Conservation (phyloP, 1,140 invertebrate genomes). For the Pachypsylla venusta region DNA sequence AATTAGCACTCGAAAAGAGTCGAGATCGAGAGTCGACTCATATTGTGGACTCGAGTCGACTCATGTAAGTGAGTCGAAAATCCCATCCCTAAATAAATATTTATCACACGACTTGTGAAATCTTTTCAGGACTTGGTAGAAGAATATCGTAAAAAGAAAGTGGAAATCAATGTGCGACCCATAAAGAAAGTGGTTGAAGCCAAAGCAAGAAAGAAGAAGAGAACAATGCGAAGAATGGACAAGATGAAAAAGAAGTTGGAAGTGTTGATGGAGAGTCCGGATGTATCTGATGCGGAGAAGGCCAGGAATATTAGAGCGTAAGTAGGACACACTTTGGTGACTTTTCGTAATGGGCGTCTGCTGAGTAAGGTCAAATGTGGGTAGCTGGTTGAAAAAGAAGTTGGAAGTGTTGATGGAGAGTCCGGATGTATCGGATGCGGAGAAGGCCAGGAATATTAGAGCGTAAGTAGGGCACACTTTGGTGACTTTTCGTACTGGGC, state of each 20-base stretch:
- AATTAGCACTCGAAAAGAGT: not conserved
- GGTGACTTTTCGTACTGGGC: not conserved
- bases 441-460: not conserved
- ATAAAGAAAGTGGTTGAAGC: slow-evolving; percentile 98
- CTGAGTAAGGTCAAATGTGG: not conserved
- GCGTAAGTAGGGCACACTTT: not conserved
- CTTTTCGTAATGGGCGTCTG: not conserved
- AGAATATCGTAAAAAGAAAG: slow-evolving; percentile 56
- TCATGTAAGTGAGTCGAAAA: too few relatives aligned
- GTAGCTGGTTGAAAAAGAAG: slow-evolving; percentile 61
- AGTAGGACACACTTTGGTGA: slow-evolving; percentile 29
- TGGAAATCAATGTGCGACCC: slow-evolving; percentile 82
- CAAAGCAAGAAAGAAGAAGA: slow-evolving; percentile 90
- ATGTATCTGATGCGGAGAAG: slow-evolving; percentile 83
- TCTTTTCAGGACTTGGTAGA: slow-evolving; percentile 43
- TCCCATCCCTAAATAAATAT: too few relatives aligned
- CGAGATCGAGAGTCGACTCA: not conserved
- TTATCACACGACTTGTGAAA: too few relatives aligned
- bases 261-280: slow-evolving; percentile 71
- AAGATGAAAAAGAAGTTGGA: slow-evolving; percentile 94
- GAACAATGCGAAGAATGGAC: slow-evolving; percentile 68
- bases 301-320: slow-evolving; percentile 77
- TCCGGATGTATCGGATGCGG: slow-evolving; percentile 49
- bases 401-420: slow-evolving; percentile 83
- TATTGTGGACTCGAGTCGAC: too few relatives aligned